Percentiles rank a stretch among this genome's conserved stretches.
Evolutionary conservation across 2,888 invertebrate genomes (phyloP).

Genomic region (Melanchra persicariae): DNA sequence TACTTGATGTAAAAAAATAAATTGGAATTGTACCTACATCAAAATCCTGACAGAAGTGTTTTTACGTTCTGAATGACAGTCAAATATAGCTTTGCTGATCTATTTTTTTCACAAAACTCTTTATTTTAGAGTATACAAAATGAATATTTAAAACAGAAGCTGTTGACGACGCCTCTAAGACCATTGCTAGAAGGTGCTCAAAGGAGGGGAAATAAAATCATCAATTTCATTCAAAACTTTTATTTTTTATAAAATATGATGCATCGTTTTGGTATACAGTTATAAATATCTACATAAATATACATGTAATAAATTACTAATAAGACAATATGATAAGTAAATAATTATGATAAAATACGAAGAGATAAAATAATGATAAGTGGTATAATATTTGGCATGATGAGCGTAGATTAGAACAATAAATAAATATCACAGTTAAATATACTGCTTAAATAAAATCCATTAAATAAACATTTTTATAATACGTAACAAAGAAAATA

Average conservation of each 20-base stretch:
- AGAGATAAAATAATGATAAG: constrained; percentile 44
- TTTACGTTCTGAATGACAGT: background rate
- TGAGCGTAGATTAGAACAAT: constrained; percentile 63
- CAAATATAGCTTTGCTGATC: background rate
- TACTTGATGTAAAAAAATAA: too few species aligned
- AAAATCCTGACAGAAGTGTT: background rate
- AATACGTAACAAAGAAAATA: constrained; percentile 28
- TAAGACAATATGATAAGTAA: background rate
- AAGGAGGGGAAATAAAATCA: constrained; percentile 15
- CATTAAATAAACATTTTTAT: constrained; percentile 20
- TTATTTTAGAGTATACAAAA: background rate
- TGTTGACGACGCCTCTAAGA: too few species aligned
- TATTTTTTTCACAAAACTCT: background rate
- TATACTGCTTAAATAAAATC: constrained; percentile 76
- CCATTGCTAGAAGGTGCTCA: background rate
- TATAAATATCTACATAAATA: constrained; percentile 38
- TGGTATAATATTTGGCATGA: constrained; percentile 58
- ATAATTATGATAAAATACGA: constrained; percentile 13
- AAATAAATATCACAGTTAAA: constrained; percentile 81
- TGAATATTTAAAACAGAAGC: background rate
- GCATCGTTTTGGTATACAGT: constrained; percentile 14
- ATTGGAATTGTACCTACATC: too few species aligned
- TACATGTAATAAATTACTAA: constrained; percentile 20
- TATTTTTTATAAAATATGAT: constrained; percentile 26
- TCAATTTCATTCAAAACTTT: background rate